Base-by-base conservation (phyloP, 1,140 invertebrate species). In the Atta texana region DNA sequence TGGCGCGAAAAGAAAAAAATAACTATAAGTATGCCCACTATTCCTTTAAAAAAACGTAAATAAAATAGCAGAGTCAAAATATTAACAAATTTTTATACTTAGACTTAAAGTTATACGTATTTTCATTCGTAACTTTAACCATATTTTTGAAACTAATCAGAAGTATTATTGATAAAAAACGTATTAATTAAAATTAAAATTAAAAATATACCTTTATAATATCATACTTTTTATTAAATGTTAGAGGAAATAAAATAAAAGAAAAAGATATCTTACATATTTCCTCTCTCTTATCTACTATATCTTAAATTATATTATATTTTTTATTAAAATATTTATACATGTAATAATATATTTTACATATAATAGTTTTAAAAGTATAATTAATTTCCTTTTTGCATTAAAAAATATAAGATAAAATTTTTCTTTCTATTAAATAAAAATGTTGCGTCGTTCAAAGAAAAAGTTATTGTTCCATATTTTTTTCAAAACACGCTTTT, bases 251-350 rank as follows among this genome's bases (percentile, higher is more conserved):
- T n/a, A 61, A 61, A 61, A 24, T 28, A 68, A 24, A 39, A 39
- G 34, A 49, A 68, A 16, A 39, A 8, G 34, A 49, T 51, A 21
- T 49, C 49, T 16, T 49, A 24, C 12, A 44, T 31, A 12, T 21
- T 31, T 63, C 39, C 18, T n/a, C 0, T 28, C 8, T 34, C 3
- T 8, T 14, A 28, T 31, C 6, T 3, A 24, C 31, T 71, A 6
- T 53, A 28, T 14, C 39, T 39, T 39, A 39, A 14, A 71, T 71
- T 71, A 28, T 55, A 34, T 74, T 55, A 10, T 34, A 8, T 34
- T 55, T 55, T 34, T 21, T 7, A 31, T 74, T 21, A 68, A 68
- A 53, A 72, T 31, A 57, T 57, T 74, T 57, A 28, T 72, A 12
- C 0, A 28, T n/a, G 28, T 7, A 18, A 53, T 21, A 44, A 10